Percentiles rank a stretch among this genome's conserved stretches.
Evolutionary conservation across 2,888 invertebrate genomes (phyloP).

Genomic region (Ochlodes sylvanus): DNA sequence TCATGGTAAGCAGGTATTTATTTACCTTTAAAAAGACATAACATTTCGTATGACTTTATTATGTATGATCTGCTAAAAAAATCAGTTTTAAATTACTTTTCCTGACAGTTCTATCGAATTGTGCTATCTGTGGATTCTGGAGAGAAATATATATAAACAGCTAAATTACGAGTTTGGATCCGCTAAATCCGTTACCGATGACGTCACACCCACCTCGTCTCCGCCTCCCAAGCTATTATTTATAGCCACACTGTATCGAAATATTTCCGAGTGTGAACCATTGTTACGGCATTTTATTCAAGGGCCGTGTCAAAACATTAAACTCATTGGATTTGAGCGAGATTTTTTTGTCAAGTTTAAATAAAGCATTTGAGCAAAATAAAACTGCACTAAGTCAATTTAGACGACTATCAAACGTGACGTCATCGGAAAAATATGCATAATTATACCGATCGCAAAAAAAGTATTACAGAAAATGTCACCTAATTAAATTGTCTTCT

Average conservation of each 20-base stretch:
- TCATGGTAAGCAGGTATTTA: too few relatives aligned
- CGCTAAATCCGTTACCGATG: constrained; percentile 56
- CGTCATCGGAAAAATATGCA: too few relatives aligned
- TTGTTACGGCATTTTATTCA: constrained; percentile 44
- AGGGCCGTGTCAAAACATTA: constrained; percentile 32
- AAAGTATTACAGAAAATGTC: too few relatives aligned
- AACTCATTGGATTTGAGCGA: constrained; percentile 6
- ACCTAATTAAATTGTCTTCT: too few relatives aligned
- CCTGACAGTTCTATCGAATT: not conserved
- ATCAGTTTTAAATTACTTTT: not conserved
- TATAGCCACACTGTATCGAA: constrained; percentile 48
- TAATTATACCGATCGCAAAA: too few relatives aligned
- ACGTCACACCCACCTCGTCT: constrained; percentile 55
- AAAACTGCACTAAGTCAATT: too few relatives aligned
- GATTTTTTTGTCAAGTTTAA: too few relatives aligned
- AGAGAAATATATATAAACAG: constrained; percentile 51
- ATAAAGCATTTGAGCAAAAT: too few relatives aligned
- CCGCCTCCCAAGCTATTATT: constrained; percentile 49
- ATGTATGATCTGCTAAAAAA: not conserved
- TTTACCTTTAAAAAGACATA: too few relatives aligned
- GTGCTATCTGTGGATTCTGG: constrained; percentile 41
- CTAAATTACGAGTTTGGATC: constrained; percentile 56
- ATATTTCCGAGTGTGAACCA: constrained; percentile 46
- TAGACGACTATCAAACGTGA: too few relatives aligned
- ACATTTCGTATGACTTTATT: too few relatives aligned